Evolutionary conservation across 1,140 invertebrate species (phyloP), one percentile per base, ranked within the genome.

Genomic region (Leptinotarsa undecemlineata): DNA sequence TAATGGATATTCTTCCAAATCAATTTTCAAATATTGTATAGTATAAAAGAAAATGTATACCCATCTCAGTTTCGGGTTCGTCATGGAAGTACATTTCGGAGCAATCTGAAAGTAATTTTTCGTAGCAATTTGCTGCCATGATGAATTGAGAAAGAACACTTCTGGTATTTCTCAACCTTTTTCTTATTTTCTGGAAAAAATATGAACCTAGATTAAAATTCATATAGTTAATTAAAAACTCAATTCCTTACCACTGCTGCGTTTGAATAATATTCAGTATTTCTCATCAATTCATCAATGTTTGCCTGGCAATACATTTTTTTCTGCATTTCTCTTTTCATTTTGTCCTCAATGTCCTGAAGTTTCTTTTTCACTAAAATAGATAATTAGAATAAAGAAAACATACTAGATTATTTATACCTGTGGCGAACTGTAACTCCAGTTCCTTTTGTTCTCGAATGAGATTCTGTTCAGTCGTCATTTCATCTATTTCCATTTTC

Each of bases 101-200:
- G 14, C 14, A 64, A 2, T 20, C 11, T 64, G 63, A n/a, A 11
- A 64, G 26, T 47, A 68, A 5, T 57, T 23, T 70, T 57, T 70
- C 47, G 15, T 19, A 70, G 23, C 48, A 57, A 11, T 57, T 17
- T 51, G 47, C 21, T 4, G 68, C 68, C 14, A 70, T 15, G 5
- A 51, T 20, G 48, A 70, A 70, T 48, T 70, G 68, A 51, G 47
- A n/a, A 57, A 51, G 47, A n/a, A 70, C 8, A 48, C 23, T 57
- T 21, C 23, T 57, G 19, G 19, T 57, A 3, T 15, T 21, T 21
- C 15, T 70, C 21, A 70, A 57, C 48, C 68, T 51, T 57, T 6
- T 26, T 20, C 48, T 60, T 13, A 70, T 19, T 21, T 57, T 70
- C 68, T 70, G 47, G 19, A 57, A 51, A 57, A 70, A 21, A 14